Base-by-base conservation (phyloP, 2,888 invertebrate genomes). In the Tetragonisca angustula region DNA sequence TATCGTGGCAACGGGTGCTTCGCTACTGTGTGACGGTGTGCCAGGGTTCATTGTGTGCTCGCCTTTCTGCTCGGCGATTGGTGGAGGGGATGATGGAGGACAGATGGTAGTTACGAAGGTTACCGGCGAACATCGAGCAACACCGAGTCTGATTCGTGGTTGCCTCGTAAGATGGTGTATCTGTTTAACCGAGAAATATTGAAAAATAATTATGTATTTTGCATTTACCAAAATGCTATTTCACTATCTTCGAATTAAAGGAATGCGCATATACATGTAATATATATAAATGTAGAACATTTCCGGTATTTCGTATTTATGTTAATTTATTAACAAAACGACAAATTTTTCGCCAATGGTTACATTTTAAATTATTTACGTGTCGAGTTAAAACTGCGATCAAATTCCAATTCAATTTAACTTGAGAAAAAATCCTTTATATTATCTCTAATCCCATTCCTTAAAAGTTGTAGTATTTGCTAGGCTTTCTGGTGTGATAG, bases 401-500 rank as follows among this genome's bases (percentile, higher is more conserved):
- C 5, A n/a, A n/a, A 56, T n/a, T 13, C 15, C 11, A 67, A 19
- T 24, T 17, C 15, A 6, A 50, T 24, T 56, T 52, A 49, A 62
- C n/a, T 74, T 32, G 21, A 15, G 2, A 21, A 61, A 54, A 56
- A 15, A 19, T 27, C 32, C 6, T 3, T 54, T 32, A 17, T 21
- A 27, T 32, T 4, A 27, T 49, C 71, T 61, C 80, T 59, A 84
- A 69, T 96, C 96, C 97, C 97, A 97, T 84, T 95, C 76, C 2
- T 95, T 79, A 93, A 91, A 96, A 95, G 87, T 95, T 92, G 6
- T n/a, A 11, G 94, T 95, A 89, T 95, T 91, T 13, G 86, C 86
- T 89, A 96, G 96, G 89, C 95, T 95, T 75, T 96, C 95, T 0
- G 95, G 93, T 69, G 94, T 95, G 49, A 96, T 93, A 86, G 95